These are phyloP conservation scores for Eumeta japonica DNA, from an alignment of 1,140 invertebrate genomes.

Conservation along the genomic window DNA sequence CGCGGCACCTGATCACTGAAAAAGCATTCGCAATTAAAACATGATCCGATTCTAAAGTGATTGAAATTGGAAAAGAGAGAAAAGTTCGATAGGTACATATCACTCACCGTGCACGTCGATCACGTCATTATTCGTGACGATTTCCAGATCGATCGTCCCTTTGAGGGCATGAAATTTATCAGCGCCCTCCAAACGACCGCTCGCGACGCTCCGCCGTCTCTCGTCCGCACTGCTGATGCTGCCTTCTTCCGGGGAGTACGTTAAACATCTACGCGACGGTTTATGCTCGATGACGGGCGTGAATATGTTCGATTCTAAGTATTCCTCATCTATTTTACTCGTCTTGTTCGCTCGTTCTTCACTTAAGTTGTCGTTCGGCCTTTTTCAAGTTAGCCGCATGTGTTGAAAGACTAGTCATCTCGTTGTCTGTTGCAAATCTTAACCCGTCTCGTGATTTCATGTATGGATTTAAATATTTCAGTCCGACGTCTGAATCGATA, in stretches of 20 bases:
- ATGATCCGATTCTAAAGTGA: too few relatives aligned
- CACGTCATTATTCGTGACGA: conserved; percentile 35
- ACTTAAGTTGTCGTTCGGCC: conserved; percentile 37
- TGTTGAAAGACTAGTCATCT: conserved; percentile 46
- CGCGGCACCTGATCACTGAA: conserved; percentile 45
- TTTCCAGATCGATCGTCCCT: conserved; percentile 48
- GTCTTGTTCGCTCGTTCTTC: conserved; percentile 45
- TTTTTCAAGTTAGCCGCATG: conserved; percentile 38
- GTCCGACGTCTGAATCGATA: too few relatives aligned
- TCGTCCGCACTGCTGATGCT: conserved; percentile 48
- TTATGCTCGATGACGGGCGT: conserved; percentile 48
- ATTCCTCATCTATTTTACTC: conserved; percentile 42
- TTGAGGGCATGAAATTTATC: conserved; percentile 35
- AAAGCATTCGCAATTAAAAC: conserved; percentile 11
- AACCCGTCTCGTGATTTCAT: conserved; percentile 36
- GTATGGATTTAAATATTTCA: too few relatives aligned
- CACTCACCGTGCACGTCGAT: conserved; percentile 56
- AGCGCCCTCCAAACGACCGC: conserved; percentile 37
- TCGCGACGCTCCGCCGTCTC: conserved; percentile 41
- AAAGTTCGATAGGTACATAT: conserved; percentile 39
- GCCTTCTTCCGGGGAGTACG: conserved; percentile 44
- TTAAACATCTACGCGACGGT: conserved; percentile 43
- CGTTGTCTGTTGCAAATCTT: conserved; percentile 41
- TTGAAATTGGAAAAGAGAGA: too few relatives aligned
- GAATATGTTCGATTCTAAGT: conserved; percentile 26